Base-by-base conservation (phyloP, 2,797 vertebrate species). In the Typhlichthys eigenmanni region DNA sequence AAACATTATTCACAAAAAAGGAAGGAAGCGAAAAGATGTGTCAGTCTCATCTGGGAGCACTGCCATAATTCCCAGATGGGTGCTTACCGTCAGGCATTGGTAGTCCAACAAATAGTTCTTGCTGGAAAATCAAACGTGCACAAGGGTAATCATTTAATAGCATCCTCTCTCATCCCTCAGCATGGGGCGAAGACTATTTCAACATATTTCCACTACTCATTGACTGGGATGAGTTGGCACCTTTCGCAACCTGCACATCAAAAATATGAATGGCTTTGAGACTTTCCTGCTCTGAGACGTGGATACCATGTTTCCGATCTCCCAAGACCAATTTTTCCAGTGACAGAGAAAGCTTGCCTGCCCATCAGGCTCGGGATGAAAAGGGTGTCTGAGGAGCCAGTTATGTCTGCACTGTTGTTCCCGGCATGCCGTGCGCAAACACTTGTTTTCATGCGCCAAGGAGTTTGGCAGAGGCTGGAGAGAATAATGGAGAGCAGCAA, bases 401-500 rank as follows among this genome's bases (percentile, higher is more conserved):
- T 79, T 69, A 29, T 61, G 79, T 88, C 81, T 63, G 58, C 46
- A 16, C 24, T 24, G 60, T 46, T 56, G 60, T 84, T 79, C 66
- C 70, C 58, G 55, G 58, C 32, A 71, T 34, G 77, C 78, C 76
- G 71, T 75, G 70, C 78, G 64, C 78, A 80, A 86, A 81, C 86
- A 84, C 91, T 91, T 90, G 90, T 89, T 89, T 91, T 87, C 81
- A 77, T 80, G 82, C 75, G 79, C 78, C 84, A 84, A 66, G 88
- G 75, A 75, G 58, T 78, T 87, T 87, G 88, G 84, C 83, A 80
- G 53, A 80, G 67, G 64, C 74, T 79, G 74, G 80, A 85, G 81
- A 80, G 84, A 82, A 81, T 88, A 81, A 88, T 85, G 82, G 83
- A 84, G 75, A 62, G 69, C 78, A 60, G 72, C 47, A 59, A 63